Percentiles rank a stretch among this genome's conserved stretches.
These are phyloP conservation scores for Progne subis DNA, from an alignment of 2,113 vertebrate genomes.

Conservation along the genomic window DNA sequence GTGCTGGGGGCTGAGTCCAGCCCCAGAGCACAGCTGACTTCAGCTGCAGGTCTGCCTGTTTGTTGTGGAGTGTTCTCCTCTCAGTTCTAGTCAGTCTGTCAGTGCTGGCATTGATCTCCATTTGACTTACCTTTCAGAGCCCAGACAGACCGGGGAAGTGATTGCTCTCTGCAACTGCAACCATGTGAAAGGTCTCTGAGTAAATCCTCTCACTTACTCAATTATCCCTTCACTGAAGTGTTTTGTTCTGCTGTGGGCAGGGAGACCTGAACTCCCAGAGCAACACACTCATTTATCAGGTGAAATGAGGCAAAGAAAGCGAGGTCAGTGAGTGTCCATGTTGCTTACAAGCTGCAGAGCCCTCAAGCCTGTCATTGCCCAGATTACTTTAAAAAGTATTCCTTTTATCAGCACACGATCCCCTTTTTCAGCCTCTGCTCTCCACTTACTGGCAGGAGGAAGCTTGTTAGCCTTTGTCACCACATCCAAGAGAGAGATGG, in stretches of 20 bases:
- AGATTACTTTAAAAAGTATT: conserved; percentile 34
- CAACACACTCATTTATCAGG: conserved; percentile 67
- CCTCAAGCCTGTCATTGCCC: conserved; percentile 37
- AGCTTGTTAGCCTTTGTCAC: neutral
- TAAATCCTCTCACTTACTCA: conserved; percentile 53
- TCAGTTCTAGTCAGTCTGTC: neutral
- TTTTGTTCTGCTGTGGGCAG: neutral
- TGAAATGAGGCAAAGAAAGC: conserved; percentile 70
- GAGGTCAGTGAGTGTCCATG: conserved; percentile 44
- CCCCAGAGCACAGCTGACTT: neutral
- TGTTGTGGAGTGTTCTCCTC: neutral
- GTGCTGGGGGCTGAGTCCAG: neutral
- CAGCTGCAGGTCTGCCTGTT: neutral
- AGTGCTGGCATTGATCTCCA: neutral
- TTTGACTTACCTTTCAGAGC: conserved; percentile 30
- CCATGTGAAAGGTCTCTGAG: conserved; percentile 39
- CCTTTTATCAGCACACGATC: neutral
- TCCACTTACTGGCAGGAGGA: neutral
- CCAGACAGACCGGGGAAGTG: neutral
- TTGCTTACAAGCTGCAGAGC: conserved; percentile 51
- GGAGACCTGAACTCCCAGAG: conserved; percentile 38
- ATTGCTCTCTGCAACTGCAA: conserved; percentile 46
- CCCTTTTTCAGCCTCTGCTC: neutral
- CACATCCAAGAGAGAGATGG: neutral
- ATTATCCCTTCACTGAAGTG: conserved; percentile 46